A percentile compares a stretch with the other conserved stretches of the same genome.
These are phyloP conservation scores for Elaphurus davidianus DNA, from an alignment of 2,113 vertebrate genomes.

Conservation along the genomic window DNA sequence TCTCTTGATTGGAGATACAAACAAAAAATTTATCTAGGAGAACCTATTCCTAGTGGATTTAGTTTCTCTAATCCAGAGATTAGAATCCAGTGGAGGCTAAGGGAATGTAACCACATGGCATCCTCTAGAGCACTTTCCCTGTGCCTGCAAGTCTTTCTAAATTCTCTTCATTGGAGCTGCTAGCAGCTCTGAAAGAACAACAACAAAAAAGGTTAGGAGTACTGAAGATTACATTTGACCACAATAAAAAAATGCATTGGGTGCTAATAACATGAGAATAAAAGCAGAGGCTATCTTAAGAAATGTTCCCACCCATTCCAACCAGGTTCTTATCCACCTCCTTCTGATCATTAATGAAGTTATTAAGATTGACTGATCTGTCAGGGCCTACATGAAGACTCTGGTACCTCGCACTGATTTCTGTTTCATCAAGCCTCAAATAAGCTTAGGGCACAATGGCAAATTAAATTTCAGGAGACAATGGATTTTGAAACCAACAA, in stretches of 20 bases:
- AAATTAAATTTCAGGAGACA: conserved; percentile 49
- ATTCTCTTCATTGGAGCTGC: neutral
- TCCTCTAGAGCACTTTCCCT: neutral
- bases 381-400: neutral
- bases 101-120: neutral
- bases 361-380: neutral
- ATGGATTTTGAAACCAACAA: neutral
- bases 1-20: neutral
- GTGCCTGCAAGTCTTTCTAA: neutral
- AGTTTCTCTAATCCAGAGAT: neutral
- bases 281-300: neutral
- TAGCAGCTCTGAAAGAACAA: neutral
- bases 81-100: neutral
- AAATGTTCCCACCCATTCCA: neutral
- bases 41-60: neutral
- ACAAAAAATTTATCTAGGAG: neutral
- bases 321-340: neutral
- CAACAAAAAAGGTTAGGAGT: neutral
- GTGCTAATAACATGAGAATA: neutral
- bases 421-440: neutral
- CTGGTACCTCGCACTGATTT: conserved; percentile 5
- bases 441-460: neutral
- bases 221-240: neutral
- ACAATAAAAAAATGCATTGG: neutral
- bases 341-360: neutral